Conservation (phyloP, 2,113 vertebrate genomes). For the Ictalurus furcatus region DNA sequence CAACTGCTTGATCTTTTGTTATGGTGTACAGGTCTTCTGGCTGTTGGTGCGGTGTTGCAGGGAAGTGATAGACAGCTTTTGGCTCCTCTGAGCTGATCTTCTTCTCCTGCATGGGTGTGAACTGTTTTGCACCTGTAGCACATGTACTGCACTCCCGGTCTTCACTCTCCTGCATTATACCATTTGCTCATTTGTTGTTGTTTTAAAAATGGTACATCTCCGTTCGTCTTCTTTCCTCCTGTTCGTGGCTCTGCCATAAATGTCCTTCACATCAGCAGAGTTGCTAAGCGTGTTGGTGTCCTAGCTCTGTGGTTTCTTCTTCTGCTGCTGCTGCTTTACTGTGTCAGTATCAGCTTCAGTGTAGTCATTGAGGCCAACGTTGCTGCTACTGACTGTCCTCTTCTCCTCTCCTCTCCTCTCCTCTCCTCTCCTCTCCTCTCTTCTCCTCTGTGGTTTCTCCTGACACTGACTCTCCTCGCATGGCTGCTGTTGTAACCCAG, state of each 20-base stretch:
- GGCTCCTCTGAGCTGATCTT: background rate
- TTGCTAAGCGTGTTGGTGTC: background rate
- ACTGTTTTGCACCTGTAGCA: background rate
- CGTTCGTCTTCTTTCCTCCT: background rate
- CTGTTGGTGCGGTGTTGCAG: background rate
- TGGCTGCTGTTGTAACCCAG: background rate
- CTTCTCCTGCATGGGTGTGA: background rate
- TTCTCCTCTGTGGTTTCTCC: too few relatives aligned
- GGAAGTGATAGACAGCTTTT: background rate
- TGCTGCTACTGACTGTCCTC: too few relatives aligned
- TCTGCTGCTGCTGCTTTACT: background rate
- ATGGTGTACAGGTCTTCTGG: background rate
- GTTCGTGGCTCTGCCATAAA: background rate
- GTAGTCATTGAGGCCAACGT: background rate
- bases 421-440: too few relatives aligned
- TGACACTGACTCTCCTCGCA: background rate
- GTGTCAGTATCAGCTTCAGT: background rate
- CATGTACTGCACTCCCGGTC: background rate
- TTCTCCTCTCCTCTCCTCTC: too few relatives aligned
- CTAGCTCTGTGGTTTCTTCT: background rate
- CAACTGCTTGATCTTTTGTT: background rate
- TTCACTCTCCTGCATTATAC: background rate
- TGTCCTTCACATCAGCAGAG: background rate
- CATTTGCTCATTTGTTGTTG: background rate
- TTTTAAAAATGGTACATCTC: background rate